Evolutionary conservation across 2,113 vertebrate genomes (phyloP), one percentile per base, ranked within the genome.

Genomic region (Gobiocypris rarus): DNA sequence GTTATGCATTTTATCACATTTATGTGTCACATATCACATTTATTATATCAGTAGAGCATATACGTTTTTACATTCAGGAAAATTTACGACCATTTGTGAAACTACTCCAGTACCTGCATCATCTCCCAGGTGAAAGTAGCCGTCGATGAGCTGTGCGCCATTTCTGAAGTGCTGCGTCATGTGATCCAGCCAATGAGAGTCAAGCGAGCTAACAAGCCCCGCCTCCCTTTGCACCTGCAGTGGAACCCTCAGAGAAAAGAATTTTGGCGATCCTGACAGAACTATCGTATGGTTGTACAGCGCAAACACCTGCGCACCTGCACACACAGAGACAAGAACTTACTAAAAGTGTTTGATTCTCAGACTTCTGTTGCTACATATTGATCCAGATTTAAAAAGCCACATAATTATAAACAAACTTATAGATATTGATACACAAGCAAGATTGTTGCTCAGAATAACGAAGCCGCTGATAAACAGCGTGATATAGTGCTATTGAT

Each of bases 151-250:
- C 8, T 92, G 92, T 9, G 97, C 96, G 7, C 98, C 98, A 71
- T 93, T 97, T 90, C 93, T 95, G 93, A 99, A 98, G 91, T 99
- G 98, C 91, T 98, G 96, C 5, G 96, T 98, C 97, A 98, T 97
- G 93, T 99, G 95, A 89, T 99, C 97, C 75, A 99, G 93, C 98
- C 98, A 99, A 88, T 96, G 95, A 74, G 97, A 95, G 31, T 98
- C 96, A 22, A 99, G 82, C 0, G 94, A 90, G 82, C 92, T 96
- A 88, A 97, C 90, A 0, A 93, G 91, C 87, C 95, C 96, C 56
- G 95, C 96, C 5, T 96, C 96, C 87, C 87, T 96, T 84, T 95
- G 95, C 75, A 99, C 92, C 38, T 89, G 94, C 85, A 99, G 95
- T 1, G 98, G 98, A 79, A 99, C 95, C 89, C 94, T 95, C 89